Conservation (phyloP, 2,888 invertebrate species). For the Ennomos quercinarius region DNA sequence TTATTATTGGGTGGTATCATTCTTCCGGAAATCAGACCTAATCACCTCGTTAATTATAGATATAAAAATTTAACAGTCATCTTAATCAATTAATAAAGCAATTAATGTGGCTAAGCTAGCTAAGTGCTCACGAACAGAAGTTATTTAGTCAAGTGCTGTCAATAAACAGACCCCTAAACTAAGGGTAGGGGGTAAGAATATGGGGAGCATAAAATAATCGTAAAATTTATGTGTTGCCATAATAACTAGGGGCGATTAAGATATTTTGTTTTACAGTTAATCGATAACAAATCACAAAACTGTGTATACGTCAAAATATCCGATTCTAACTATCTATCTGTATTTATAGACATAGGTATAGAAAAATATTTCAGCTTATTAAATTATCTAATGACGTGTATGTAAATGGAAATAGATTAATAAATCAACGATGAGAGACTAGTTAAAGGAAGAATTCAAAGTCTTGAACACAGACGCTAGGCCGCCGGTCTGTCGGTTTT, state of each 20-base stretch:
- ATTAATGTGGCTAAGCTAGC: background rate
- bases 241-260: conserved; percentile 3
- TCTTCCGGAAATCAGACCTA: no score
- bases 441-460: no score
- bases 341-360: no score
- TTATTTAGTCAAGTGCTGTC: conserved; percentile 16
- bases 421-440: no score
- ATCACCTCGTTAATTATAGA: conserved; percentile 2
- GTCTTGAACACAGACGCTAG: no score
- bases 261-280: background rate
- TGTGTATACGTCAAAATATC: no score
- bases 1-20: no score
- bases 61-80: conserved; percentile 8
- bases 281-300: background rate
- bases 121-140: conserved; percentile 10
- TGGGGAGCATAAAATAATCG: conserved; percentile 16
- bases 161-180: conserved; percentile 13
- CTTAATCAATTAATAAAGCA: conserved; percentile 15
- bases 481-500: no score
- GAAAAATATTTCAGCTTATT: no score
- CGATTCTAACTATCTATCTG: no score
- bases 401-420: no score
- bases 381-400: no score
- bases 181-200: background rate
- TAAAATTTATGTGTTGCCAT: conserved; percentile 13